phyloP scores from a whole-genome alignment of 2,797 vertebrate genomes.

The Enteromius unitaeniatus region DNA sequence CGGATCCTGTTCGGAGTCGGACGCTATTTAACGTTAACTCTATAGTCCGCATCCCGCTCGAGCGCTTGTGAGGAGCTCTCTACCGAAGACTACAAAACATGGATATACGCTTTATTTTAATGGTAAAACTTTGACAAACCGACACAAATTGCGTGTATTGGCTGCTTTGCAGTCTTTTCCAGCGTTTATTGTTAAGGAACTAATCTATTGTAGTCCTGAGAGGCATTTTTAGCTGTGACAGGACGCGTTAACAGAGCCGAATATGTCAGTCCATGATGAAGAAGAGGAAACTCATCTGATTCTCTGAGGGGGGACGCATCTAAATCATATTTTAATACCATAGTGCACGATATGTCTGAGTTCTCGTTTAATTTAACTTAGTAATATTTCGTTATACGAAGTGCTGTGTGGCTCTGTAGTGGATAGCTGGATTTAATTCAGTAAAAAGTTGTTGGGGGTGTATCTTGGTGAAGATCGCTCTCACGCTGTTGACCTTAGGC shows the following conservation, averaged over 20 bases:
- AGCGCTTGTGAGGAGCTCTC: slow-evolving; percentile 16
- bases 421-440: not conserved
- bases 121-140: slow-evolving; percentile 12
- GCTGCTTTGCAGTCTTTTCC: not conserved
- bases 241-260: slow-evolving; percentile 29
- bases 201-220: slow-evolving; percentile 13
- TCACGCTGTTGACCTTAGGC: not conserved
- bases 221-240: slow-evolving; percentile 28
- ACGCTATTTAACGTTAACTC: not conserved
- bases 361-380: not conserved
- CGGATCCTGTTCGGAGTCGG: slow-evolving; percentile 8
- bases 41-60: slow-evolving; percentile 16
- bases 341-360: not conserved
- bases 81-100: slow-evolving; percentile 12
- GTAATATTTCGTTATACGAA: not conserved
- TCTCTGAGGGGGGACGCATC: slow-evolving; percentile 27
- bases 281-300: slow-evolving; percentile 58
- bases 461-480: not conserved
- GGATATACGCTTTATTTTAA: slow-evolving; percentile 27
- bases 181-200: slow-evolving; percentile 8
- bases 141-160: not conserved
- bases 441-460: not conserved
- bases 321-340: not conserved
- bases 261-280: slow-evolving; percentile 51
- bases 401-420: not conserved